Evolutionary conservation across 2,888 invertebrate species (phyloP), one percentile per base, ranked within the genome.

Genomic region (Ecliptopera silaceata): DNA sequence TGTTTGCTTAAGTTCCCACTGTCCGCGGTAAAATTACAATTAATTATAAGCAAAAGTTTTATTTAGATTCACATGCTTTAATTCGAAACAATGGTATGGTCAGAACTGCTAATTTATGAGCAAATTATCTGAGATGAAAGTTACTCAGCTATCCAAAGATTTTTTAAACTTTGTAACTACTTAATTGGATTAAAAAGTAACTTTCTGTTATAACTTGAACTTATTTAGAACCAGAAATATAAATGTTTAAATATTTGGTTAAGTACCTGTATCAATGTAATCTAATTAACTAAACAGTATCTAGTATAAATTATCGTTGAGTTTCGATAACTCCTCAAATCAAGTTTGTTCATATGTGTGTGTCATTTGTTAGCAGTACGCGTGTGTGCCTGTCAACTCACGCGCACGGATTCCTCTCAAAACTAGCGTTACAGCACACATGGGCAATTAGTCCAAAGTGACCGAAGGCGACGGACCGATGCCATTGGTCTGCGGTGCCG

Each of bases 401-500:
- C 75, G 86, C 87, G 88, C 86, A 84, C 79, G 78, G 80, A 79
- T 85, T 85, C 82, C 79, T 84, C 87, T 86, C 77, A 81, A 84
- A 80, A 80, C 82, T 82, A 82, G 81, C 80, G 84, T 86, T 86
- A 86, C 84, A 84, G 89, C 91, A 91, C 90, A 91, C 90, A 90
- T 84, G 83, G 86, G 88, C 91, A 91, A 91, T 91, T 91, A 91
- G 89, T 86, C 86, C 86, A 82, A 88, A 88, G 88, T 90, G 90
- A 88, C 89, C 91, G 88, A 79, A 86, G 88, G 90, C 88, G 88
- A 88, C 82, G 84, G 82, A 72, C 78, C 68, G 75, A 74, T 71
- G 74, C 69, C 77, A 91, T 91, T 91, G 90, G 91, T 77, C 80
- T 82, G 73, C 77, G 79, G 77, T 70, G 74, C 67, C 54, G 74